These are phyloP conservation scores for Liodrosophila aerea DNA, from an alignment of 2,888 invertebrate genomes.

Conservation along the genomic window DNA sequence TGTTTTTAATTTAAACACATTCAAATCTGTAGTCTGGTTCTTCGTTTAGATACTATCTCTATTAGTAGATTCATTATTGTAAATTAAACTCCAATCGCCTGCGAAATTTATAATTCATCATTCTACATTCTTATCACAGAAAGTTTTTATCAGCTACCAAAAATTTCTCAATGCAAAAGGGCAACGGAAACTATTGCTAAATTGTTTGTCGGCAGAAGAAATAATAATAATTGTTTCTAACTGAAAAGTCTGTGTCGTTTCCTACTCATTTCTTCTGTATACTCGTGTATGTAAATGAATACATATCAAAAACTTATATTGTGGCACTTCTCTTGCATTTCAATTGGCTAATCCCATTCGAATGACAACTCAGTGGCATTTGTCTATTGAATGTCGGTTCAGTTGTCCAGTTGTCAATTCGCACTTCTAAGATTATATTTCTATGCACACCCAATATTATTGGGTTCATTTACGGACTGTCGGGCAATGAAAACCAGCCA, in stretches of 20 bases:
- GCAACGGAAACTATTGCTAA: neutral
- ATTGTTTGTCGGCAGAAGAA: conserved; percentile 12
- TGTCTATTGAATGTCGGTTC: conserved; percentile 28
- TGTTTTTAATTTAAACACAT: no score
- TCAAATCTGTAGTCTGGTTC: no score
- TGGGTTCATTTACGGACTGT: conserved; percentile 37
- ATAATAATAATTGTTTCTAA: conserved; percentile 11
- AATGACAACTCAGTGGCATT: conserved; percentile 43
- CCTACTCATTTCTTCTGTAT: no score
- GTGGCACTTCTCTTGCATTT: conserved; percentile 38
- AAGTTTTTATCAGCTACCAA: conserved; percentile 21
- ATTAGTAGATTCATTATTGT: no score
- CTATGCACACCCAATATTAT: conserved; percentile 33
- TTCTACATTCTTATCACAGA: neutral
- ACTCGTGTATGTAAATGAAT: no score
- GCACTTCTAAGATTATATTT: conserved; percentile 18
- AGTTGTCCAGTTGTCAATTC: conserved; percentile 32
- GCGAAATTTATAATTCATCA: no score
- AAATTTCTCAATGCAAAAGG: neutral
- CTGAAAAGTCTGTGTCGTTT: no score
- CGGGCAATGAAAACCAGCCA: no score
- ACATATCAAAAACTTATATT: conserved; percentile 5
- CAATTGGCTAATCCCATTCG: conserved; percentile 39
- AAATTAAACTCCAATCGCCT: no score
- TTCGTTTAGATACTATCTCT: no score